Evolutionary conservation across 2,113 vertebrate genomes (phyloP), one percentile per base, ranked within the genome.

Genomic region (Circaetus gallicus): DNA sequence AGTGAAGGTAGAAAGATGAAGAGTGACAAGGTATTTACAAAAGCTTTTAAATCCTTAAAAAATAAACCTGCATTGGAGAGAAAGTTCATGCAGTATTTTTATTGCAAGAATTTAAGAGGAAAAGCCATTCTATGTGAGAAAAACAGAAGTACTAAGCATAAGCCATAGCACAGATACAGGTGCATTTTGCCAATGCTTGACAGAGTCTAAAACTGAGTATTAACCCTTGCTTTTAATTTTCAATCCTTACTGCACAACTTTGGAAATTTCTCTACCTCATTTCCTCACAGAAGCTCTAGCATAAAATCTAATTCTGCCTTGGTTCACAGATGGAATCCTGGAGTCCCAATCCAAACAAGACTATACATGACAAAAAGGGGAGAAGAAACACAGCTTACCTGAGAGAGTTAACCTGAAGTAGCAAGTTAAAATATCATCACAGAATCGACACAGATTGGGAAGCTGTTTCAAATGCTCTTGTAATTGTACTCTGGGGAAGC

Each of bases 381-480:
- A 62, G 94, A 85, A 91, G 45, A 81, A 50, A 66, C 12, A 84
- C 16, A 18, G 16, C 97, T 98, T 98, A 99, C 99, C 98, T 79
- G 97, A 97, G n/a, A 98, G 91, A 86, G 95, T 97, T 13, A 98
- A 93, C 86, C 96, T 98, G 95, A 99, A 99, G 96, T 99, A 99
- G 87, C 97, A 97, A 50, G 93, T 97, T 29, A 99, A 98, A 98
- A 99, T 98, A 95, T 98, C 98, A 95, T 99, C 99, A 97, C 99
- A 99, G 98, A 99, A 99, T 71, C 97, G 97, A 82, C 98, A 99
- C 76, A 99, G 97, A 96, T 99, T 99, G 38, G 98, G 97, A 86
- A 99, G 99, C 97, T 99, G 99, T 84, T 98, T 98, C 97, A 99
- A 97, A 95, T 99, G 99, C 86, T 98, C 98, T 97, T 99, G 99